Evolutionary conservation across 2,888 invertebrate species (phyloP).

Genomic region (Drosophila setosimentum): DNA sequence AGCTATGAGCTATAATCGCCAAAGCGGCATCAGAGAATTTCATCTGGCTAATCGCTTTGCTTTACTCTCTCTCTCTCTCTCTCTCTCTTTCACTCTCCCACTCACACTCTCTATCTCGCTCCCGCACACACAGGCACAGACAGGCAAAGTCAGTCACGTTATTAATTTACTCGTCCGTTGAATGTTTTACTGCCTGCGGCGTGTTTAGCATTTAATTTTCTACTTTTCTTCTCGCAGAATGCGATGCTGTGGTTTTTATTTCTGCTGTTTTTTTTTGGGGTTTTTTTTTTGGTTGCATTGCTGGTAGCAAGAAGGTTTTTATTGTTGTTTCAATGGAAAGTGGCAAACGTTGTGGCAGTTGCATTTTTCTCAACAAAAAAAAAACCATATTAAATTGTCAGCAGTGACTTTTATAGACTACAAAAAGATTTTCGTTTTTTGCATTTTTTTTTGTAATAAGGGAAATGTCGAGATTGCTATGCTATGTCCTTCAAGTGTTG

Average conservation of each 20-base stretch:
- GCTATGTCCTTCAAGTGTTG: neutral
- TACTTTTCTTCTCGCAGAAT: conserved; percentile 11
- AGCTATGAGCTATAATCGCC: conserved; percentile 13
- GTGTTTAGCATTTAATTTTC: conserved; percentile 17
- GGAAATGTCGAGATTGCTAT: neutral
- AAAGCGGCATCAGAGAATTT: conserved; percentile 18
- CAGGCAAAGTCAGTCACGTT: conserved; percentile 15
- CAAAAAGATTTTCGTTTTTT: neutral
- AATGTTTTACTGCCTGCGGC: conserved; percentile 24
- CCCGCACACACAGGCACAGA: neutral
- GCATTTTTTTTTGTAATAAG: neutral
- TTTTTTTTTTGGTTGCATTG: neutral
- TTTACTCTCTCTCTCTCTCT: neutral
- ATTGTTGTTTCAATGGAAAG: conserved; percentile 26
- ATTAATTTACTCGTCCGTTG: conserved; percentile 27
- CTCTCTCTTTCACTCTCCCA: neutral
- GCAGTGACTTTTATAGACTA: conserved; percentile 27
- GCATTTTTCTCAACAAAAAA: conserved; percentile 16
- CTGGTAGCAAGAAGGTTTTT: conserved; percentile 15
- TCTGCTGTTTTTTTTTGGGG: neutral
- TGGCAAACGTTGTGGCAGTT: conserved; percentile 9
- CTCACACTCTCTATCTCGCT: no score
- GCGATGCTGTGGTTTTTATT: conserved; percentile 28
- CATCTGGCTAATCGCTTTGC: conserved; percentile 21
- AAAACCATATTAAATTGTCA: conserved; percentile 37